Evolutionary conservation across 2,797 vertebrate genomes (phyloP), one percentile per base, ranked within the genome.

Genomic region (Lycodopsis pacificus): DNA sequence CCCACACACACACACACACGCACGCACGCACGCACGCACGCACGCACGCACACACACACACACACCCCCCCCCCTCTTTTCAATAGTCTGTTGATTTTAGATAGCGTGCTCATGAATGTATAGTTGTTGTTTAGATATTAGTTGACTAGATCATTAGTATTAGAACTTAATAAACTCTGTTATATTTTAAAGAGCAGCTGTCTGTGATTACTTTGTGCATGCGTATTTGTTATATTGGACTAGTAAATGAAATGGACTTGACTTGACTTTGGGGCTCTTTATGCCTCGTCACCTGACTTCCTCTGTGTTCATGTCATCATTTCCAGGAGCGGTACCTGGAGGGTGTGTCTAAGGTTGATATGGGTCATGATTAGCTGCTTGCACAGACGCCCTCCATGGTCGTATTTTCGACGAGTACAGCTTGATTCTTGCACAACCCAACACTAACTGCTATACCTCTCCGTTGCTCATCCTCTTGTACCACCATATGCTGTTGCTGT

Each of bases 401-500:
- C 49, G 9, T 12, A 12, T 53, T 53, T 53, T 13, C 4, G 5
- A 22, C 13, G 12, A 56, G 25, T 14, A 30, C 25, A 9, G 13
- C 53, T 56, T 56, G 27, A 56, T 53, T 22, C 40, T 25, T 38
- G 19, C 62, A 56, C 38, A 61, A 14, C 36, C 9, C 11, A 17
- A 53, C 64, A 68, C 34, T 51, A 13, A 44, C 51, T 14, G 46
- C 48, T 30, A 0, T 12, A 2, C 4, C 59, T 22, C 19, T 54
- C 0, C 20, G 64, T 46, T 2, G 7, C 68, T 62, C 54, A 11
- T 72, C 48, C 10, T 74, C 32, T 25, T 5, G 65, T 51, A 34
- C 25, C 22, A 5, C 66, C 83, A 86, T 68, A 51, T 76, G 71
- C 42, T 54, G 69, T 5, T 62, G 20, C 42, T 68, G 67, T 67